A percentile compares a stretch with the other conserved stretches of the same genome.
Evolutionary conservation across 1,140 invertebrate species (phyloP).

Genomic region (Acyrthosiphon pisum): DNA sequence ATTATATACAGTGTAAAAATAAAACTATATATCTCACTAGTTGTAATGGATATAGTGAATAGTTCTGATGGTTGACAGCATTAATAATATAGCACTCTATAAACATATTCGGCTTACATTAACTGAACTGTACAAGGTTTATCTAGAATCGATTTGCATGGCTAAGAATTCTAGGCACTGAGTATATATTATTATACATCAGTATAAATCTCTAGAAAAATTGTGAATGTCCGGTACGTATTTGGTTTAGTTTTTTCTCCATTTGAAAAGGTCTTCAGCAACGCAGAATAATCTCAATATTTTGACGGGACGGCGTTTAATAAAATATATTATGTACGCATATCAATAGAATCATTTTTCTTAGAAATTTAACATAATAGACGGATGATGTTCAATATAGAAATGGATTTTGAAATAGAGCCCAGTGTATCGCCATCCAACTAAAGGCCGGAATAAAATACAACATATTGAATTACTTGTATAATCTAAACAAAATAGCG

Average conservation of each 20-base stretch:
- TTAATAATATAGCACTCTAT: constrained; percentile 4
- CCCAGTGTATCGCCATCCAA: background rate
- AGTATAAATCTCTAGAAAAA: background rate
- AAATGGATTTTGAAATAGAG: background rate
- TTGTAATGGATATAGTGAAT: background rate
- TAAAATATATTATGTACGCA: background rate
- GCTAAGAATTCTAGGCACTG: background rate
- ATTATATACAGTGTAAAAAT: background rate
- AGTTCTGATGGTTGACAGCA: background rate
- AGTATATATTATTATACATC: background rate
- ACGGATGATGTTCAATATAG: background rate
- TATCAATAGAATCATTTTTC: background rate
- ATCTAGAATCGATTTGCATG: background rate
- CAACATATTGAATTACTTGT: background rate
- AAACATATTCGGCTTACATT: background rate
- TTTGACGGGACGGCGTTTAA: background rate
- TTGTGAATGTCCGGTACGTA: background rate
- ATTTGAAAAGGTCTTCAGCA: background rate
- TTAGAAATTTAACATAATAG: constrained; percentile 2
- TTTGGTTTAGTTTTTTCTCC: background rate
- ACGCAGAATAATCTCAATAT: background rate
- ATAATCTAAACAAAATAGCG: background rate
- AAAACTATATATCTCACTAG: background rate
- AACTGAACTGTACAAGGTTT: background rate
- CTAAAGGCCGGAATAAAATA: background rate